Percentiles rank a stretch among this genome's conserved stretches.
Conservation (phyloP, 2,113 vertebrate species). For the Prionailurus bengalensis region DNA sequence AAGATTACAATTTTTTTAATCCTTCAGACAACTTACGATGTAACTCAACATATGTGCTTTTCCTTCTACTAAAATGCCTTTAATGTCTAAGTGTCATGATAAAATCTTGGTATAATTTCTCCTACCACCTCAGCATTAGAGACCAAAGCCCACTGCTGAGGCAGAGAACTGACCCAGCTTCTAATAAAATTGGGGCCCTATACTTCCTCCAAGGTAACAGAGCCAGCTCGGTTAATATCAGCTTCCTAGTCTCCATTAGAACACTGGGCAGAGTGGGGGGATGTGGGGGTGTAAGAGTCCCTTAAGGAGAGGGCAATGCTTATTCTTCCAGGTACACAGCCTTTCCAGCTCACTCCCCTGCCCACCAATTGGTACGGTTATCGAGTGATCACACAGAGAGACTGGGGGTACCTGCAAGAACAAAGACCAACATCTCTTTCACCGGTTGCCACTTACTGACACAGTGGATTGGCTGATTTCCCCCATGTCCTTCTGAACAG, state of each 20-base stretch:
- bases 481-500: neutral
- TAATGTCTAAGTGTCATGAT: neutral
- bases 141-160: neutral
- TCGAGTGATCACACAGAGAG: neutral
- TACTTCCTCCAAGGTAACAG: neutral
- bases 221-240: neutral
- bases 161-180: neutral
- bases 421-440: neutral
- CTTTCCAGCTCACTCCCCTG: neutral
- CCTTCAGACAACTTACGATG: neutral
- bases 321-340: neutral
- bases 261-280: fast-evolving
- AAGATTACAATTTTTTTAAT: constrained; percentile 59
- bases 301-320: neutral
- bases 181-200: neutral
- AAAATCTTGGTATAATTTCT: neutral
- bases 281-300: too few species aligned
- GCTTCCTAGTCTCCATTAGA: neutral
- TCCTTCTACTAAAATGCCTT: neutral
- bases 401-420: neutral
- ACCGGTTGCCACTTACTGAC: neutral
- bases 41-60: constrained; percentile 64
- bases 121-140: neutral
- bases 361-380: neutral
- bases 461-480: neutral